Evolutionary conservation across 2,113 vertebrate genomes (phyloP).

Genomic region (Equus przewalskii): DNA sequence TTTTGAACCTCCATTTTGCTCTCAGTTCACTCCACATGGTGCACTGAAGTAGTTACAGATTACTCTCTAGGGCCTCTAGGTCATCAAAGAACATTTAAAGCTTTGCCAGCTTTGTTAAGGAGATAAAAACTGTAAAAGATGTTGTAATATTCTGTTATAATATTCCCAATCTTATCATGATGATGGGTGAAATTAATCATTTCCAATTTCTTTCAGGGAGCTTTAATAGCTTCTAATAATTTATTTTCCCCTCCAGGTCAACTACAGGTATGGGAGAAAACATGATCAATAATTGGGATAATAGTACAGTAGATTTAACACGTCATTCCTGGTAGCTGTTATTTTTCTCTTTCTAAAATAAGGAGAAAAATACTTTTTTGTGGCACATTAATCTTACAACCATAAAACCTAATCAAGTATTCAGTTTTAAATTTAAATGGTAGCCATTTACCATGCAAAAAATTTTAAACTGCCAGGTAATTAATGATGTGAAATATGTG

Average conservation of each 20-base stretch:
- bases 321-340: not conserved
- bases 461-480: slow-evolving; percentile 46
- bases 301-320: not conserved
- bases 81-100: not conserved
- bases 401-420: slow-evolving; percentile 46
- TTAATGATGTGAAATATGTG: slow-evolving; percentile 57
- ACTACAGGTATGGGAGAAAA: not conserved
- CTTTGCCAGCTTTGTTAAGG: not conserved
- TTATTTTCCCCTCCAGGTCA: not conserved
- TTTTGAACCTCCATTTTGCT: not conserved
- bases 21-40: not conserved
- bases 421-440: slow-evolving; percentile 58
- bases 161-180: not conserved
- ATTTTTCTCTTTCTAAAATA: not conserved
- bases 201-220: not conserved
- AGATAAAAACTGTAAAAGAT: not conserved
- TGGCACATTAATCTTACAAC: slow-evolving; percentile 39
- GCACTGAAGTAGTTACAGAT: not conserved
- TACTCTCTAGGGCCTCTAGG: not conserved
- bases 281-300: not conserved
- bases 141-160: not conserved
- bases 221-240: not conserved
- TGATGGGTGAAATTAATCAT: not conserved
- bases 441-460: not conserved
- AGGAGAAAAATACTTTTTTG: not conserved